Conservation (phyloP, 2,888 invertebrate genomes). For the Melanophora roralis region DNA sequence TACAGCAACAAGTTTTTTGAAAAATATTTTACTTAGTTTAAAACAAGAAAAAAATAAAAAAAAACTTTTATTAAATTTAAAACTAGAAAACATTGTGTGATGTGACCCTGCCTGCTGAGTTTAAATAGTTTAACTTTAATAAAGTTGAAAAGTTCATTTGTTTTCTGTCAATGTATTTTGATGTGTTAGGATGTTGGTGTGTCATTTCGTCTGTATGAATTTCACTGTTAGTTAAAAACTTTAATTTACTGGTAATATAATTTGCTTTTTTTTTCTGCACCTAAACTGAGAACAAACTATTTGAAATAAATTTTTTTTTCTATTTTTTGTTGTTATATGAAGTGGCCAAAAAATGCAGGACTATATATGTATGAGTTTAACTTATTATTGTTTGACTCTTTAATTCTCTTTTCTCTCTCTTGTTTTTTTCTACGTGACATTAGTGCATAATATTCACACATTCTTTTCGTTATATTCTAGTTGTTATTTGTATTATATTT, state of each 20-base stretch:
- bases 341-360: slow-evolving; percentile 17
- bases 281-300: slow-evolving; percentile 41
- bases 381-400: neutral
- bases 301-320: neutral
- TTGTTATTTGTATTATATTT: slow-evolving; percentile 13
- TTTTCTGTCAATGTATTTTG: neutral
- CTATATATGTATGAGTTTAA: slow-evolving; percentile 1
- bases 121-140: slow-evolving; percentile 41
- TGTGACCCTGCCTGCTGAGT: slow-evolving; percentile 18
- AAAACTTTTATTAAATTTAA: neutral
- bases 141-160: slow-evolving; percentile 30
- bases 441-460: slow-evolving; percentile 25
- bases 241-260: slow-evolving; percentile 52
- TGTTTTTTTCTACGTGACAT: neutral
- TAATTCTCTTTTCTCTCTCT: too few relatives aligned
- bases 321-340: neutral
- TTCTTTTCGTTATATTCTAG: neutral
- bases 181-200: too few relatives aligned
- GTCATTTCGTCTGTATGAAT: neutral
- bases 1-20: slow-evolving; percentile 2
- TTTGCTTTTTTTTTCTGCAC: slow-evolving; percentile 27
- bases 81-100: slow-evolving; percentile 11
- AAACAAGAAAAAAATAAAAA: neutral
- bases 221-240: slow-evolving; percentile 27
- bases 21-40: slow-evolving; percentile 11